Base-by-base conservation (phyloP, 2,888 invertebrate species). In the Drosophila cognata region DNA sequence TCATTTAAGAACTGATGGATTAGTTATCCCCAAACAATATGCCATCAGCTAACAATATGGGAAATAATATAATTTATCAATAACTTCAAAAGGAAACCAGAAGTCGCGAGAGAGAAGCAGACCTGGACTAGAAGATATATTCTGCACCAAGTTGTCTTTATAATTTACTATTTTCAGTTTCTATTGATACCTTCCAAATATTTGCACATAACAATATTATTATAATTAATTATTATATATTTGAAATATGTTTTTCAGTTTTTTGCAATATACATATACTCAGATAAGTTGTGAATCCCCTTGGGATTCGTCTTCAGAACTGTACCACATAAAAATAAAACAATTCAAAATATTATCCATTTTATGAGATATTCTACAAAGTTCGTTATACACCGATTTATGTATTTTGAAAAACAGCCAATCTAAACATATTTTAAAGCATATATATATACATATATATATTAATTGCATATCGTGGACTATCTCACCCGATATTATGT, bases 1-100 rank as follows among this genome's bases (percentile, higher is more conserved):
- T 55, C 33, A 55, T 31, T 53, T 36, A 43, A 61, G 51, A 43
- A 61, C 61, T 61, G 61, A 61, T 35, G 29, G 50, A 56, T 51
- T 28, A 4, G 69, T 56, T 69, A 56, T 35, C 28, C 50, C 33
- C 38, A 21, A 56, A 56, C 55, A 56, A 68, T 68, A 69, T 56
- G 69, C 33, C 21, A 50, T 50, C 67, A 55, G 4, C 53, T 25
- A 11, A 57, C 31, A 21, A 36, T 57, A 63, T 57, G 29, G 16
- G 21, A 58, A 18, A 33, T 33, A 41, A 33, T 65, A 33, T 25
- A 25, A 64, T 51, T 41, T 51, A 64, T 51, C 33, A 55, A 31
- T 6, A 43, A 33, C 41, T 25, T 16, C 53, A 53, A 21, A 35
- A 10, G 10, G 16, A n/a, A 8, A 43, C 28, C 21, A 52, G 2